These are phyloP conservation scores for Empis stercorea DNA, from an alignment of 2,888 invertebrate species.

Conservation along the genomic window DNA sequence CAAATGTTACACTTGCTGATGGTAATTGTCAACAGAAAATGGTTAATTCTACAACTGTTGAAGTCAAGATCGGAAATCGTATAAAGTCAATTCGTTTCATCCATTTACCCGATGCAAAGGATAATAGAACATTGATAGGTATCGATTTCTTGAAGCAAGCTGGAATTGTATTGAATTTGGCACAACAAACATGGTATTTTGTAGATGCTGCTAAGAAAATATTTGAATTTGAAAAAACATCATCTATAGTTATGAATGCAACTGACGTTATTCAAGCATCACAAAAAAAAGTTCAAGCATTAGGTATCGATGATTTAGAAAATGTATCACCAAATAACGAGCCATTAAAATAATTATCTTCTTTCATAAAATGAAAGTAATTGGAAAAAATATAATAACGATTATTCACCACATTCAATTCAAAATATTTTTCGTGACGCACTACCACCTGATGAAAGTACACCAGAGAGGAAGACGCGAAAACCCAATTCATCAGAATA, in stretches of 20 bases:
- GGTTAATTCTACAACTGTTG: neutral
- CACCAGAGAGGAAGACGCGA: slow-evolving; percentile 1
- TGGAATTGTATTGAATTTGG: neutral
- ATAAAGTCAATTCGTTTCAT: no score
- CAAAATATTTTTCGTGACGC: slow-evolving; percentile 1
- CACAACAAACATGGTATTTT: neutral
- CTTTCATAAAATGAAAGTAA: no score
- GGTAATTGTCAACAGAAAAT: neutral
- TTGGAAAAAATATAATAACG: neutral
- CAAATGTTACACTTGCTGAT: slow-evolving; percentile 10
- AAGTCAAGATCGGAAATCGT: neutral
- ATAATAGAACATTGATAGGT: no score
- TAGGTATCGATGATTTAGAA: no score
- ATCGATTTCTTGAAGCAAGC: no score
- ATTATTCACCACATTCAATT: slow-evolving; percentile 4
- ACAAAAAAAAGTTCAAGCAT: no score
- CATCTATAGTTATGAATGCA: no score
- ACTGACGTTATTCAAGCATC: no score
- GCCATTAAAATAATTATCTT: neutral
- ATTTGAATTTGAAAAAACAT: no score
- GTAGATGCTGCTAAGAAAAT: no score
- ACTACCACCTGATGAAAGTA: neutral
- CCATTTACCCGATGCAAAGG: no score
- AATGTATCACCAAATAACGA: neutral
- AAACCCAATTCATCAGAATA: neutral